Percentiles rank a stretch among this genome's conserved stretches.
phyloP scores from a whole-genome alignment of 2,113 vertebrate genomes.

The Argyrosomus japonicus region DNA sequence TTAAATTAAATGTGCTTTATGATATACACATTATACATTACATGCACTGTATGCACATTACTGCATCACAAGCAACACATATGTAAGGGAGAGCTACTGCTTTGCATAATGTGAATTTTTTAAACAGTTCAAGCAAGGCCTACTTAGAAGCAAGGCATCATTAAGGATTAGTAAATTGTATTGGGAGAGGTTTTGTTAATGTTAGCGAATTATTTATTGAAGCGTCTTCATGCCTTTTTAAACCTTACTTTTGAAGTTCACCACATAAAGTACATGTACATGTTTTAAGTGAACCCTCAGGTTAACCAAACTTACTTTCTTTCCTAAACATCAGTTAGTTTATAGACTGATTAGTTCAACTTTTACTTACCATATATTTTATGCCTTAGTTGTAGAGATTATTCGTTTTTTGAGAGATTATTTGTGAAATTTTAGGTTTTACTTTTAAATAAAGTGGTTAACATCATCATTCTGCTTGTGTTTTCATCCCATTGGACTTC shows the following conservation, averaged over 20 bases:
- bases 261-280: background rate
- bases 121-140: background rate
- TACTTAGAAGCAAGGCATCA: background rate
- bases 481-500: background rate
- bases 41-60: background rate
- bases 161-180: background rate
- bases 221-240: background rate
- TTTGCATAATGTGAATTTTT: background rate
- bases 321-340: no score
- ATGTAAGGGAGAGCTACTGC: background rate
- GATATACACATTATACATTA: background rate
- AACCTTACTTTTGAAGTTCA: background rate
- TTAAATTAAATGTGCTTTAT: slow-evolving; percentile 22
- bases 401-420: no score
- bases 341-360: no score
- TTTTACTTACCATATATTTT: no score
- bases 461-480: background rate
- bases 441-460: background rate
- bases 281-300: background rate
- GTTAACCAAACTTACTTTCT: background rate
- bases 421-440: background rate
- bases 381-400: no score
- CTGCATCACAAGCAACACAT: background rate
- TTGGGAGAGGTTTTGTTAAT: background rate
- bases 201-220: background rate